Evolutionary conservation across 2,888 invertebrate species (phyloP).

Genomic region (Chymomyza caudatula): DNA sequence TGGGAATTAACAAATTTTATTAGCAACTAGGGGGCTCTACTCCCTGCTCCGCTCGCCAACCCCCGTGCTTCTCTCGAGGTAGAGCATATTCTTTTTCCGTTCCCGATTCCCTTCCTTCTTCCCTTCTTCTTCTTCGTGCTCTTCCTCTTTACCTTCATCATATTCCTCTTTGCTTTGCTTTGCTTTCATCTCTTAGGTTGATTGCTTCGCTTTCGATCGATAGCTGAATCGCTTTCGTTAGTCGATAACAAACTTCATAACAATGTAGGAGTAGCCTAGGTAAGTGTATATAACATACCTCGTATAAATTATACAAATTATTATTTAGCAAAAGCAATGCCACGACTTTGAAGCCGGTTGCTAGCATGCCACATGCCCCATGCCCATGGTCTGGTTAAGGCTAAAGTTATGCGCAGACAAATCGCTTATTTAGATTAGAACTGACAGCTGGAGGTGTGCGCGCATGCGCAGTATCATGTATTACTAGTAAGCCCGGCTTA

Average conservation of each 20-base stretch:
- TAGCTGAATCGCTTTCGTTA: no score
- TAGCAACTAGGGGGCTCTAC: no score
- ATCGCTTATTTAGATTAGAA: conserved; percentile 67
- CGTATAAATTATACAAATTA: conserved; percentile 68
- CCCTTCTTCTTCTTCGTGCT: no score
- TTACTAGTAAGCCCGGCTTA: background rate
- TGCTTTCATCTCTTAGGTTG: no score
- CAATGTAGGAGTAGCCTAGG: background rate
- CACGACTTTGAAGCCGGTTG: conserved; percentile 1
- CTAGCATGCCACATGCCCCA: conserved; percentile 20
- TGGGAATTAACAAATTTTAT: no score
- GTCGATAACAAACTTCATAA: background rate
- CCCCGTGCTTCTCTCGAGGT: no score
- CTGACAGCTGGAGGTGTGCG: conserved; percentile 43
- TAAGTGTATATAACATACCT: conserved; percentile 27
- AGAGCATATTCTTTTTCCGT: no score
- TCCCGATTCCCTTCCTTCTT: no score
- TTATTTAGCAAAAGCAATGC: conserved; percentile 46
- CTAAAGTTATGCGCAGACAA: conserved; percentile 59
- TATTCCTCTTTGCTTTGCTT: no score
- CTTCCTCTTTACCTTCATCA: no score
- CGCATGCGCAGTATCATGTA: conserved; percentile 33
- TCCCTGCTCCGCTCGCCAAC: no score
- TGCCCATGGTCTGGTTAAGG: conserved; percentile 33
- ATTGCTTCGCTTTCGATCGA: no score